Evolutionary conservation across 2,113 vertebrate species (phyloP), one percentile per base, ranked within the genome.

Genomic region (Motacilla tschutschensis): DNA sequence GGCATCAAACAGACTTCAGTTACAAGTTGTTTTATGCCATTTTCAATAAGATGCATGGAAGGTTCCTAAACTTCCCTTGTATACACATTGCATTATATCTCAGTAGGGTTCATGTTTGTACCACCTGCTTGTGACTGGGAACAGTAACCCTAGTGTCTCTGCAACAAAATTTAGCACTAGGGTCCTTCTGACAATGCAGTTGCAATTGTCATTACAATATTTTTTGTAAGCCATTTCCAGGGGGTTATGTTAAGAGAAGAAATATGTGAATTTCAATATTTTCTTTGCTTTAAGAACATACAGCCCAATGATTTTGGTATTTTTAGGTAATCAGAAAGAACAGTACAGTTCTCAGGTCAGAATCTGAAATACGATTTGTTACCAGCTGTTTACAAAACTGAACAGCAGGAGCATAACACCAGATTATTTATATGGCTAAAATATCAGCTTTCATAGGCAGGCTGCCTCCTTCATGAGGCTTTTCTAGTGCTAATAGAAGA

Each of bases 51-150:
- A 97, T 96, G 92, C 95, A 84, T 95, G 94, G 96, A 95, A 96
- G 94, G 95, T 96, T 97, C 93, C 73, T 93, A 96, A 96, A 95
- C 95, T 94, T 97, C 88, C 51, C 90, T 95, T 96, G 94, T 95
- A 96, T 91, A 96, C 95, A 97, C 96, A 96, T 97, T 95, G 96
- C 96, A 96, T 97, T 97, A 97, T 96, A 95, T 96, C 97, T 96
- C 97, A 96, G 95, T 97, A 93, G 96, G 96, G 94, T 91, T 93
- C 77, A 17, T 91, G 87, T 95, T 95, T 94, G 86, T 95, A 87
- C 96, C 96, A 96, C 97, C 96, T 97, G 96, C 95, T 97, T 94
- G 67, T 47, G 77, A 95, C 92, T 95, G 93, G 91, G 95, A 97
- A 89, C 86, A 93, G 64, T 91, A 93, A 90, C 83, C 70, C 79